Conservation (phyloP, 2,797 vertebrate species). For the Acrossocheilus wenchowensis region DNA sequence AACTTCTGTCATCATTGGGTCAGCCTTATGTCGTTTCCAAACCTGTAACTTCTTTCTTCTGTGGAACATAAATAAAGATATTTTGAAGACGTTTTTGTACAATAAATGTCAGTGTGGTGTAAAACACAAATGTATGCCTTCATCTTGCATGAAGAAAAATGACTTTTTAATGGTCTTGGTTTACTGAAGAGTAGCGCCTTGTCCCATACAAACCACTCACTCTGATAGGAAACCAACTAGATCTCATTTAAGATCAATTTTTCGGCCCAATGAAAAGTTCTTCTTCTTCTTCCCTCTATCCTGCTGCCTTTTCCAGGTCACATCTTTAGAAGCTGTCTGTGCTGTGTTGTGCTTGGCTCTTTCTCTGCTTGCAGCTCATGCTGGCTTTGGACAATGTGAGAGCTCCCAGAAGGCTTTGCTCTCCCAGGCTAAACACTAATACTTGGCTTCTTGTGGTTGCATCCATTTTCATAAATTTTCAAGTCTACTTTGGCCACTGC, state of each 20-base stretch:
- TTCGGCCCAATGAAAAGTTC: slow-evolving; percentile 1
- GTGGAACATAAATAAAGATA: neutral
- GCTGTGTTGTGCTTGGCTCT: slow-evolving; percentile 55
- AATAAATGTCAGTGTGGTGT: neutral
- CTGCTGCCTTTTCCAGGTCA: slow-evolving; percentile 45
- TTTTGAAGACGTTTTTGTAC: neutral
- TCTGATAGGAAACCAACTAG: neutral
- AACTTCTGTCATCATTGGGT: neutral
- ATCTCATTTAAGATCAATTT: slow-evolving; percentile 31
- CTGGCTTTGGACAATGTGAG: slow-evolving; percentile 55
- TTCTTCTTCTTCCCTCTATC: slow-evolving; percentile 11
- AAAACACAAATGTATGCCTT: neutral
- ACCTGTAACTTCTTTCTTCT: neutral
- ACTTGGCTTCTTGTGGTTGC: slow-evolving; percentile 49
- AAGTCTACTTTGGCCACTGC: slow-evolving; percentile 35
- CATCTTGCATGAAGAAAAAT: neutral
- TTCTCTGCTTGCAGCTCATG: slow-evolving; percentile 15
- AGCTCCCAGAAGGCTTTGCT: slow-evolving; percentile 55
- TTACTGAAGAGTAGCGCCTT: neutral
- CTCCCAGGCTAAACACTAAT: slow-evolving; percentile 51
- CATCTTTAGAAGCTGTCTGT: slow-evolving; percentile 35
- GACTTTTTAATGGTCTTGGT: neutral
- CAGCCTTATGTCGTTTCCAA: neutral
- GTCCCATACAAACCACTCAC: neutral
- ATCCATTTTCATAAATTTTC: slow-evolving; percentile 54